A percentile compares a stretch with the other conserved stretches of the same genome.
Conservation (phyloP, 2,797 vertebrate species). For the Phyllotis vaccarum region DNA sequence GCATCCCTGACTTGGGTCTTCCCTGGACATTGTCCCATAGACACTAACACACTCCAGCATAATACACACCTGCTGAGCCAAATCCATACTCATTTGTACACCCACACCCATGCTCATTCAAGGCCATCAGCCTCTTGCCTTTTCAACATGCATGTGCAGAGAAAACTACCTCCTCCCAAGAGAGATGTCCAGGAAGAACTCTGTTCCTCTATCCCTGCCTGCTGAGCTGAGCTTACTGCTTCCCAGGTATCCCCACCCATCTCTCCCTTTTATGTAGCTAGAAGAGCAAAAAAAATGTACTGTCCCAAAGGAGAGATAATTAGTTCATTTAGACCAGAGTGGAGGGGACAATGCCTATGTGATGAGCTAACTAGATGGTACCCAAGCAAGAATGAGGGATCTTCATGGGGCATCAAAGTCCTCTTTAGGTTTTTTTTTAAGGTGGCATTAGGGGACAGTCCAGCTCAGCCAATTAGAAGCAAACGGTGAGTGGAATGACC, state of each 20-base stretch:
- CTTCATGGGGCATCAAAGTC: not conserved
- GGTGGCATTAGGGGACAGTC: not conserved
- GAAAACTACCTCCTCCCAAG: not conserved
- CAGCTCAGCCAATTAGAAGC: not conserved
- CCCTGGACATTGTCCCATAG: not conserved
- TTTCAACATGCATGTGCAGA: not conserved
- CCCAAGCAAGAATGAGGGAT: not conserved
- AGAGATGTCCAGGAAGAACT: not conserved
- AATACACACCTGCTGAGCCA: not conserved
- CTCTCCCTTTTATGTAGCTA: not conserved
- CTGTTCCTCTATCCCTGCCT: not conserved
- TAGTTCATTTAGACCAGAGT: not conserved
- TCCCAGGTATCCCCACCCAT: not conserved
- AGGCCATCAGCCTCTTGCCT: not conserved
- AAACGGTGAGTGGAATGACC: not conserved
- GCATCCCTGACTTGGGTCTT: not conserved
- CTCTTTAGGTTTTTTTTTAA: not conserved
- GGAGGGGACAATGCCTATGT: not conserved
- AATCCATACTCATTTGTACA: too few species aligned
- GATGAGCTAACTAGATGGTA: not conserved
- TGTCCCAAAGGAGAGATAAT: too few species aligned
- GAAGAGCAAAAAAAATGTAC: not conserved
- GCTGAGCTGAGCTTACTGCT: not conserved
- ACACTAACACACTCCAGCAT: not conserved
- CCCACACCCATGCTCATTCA: not conserved